Conservation (phyloP, 2,113 vertebrate genomes). For the Eupsittula cactorum region DNA sequence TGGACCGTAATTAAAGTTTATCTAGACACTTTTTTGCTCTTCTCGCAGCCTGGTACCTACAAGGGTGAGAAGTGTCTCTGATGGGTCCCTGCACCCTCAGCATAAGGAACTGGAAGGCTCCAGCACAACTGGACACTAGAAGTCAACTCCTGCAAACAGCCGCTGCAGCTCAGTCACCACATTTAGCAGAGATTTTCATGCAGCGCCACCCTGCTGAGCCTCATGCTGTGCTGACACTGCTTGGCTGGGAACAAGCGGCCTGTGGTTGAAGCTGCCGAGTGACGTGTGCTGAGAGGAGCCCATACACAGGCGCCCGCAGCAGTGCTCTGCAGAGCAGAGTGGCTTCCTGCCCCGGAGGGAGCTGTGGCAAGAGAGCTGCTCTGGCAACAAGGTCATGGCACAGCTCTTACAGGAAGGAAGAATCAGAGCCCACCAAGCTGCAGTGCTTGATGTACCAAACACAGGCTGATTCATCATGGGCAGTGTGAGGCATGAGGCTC, state of each 20-base stretch:
- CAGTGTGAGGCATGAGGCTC: rapidly evolving
- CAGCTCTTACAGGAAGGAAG: neutral
- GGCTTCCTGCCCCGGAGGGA: rapidly evolving
- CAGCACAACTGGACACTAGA: neutral
- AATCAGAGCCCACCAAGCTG: neutral
- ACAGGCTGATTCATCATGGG: neutral
- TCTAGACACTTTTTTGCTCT: neutral
- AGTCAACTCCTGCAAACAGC: neutral
- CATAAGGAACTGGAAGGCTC: neutral
- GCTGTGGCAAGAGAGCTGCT: neutral
- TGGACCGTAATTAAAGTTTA: neutral
- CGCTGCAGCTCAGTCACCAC: neutral
- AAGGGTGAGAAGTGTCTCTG: neutral
- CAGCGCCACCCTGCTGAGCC: rapidly evolving
- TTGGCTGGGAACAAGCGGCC: neutral
- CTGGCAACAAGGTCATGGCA: neutral
- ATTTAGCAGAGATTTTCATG: neutral
- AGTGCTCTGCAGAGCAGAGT: rapidly evolving
- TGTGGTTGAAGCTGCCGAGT: neutral
- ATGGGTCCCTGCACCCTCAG: neutral
- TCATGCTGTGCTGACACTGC: neutral
- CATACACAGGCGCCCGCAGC: rapidly evolving
- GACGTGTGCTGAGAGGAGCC: rapidly evolving
- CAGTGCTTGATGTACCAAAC: neutral
- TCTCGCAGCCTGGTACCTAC: neutral